Percentiles rank a stretch among this genome's conserved stretches.
phyloP scores from a whole-genome alignment of 2,797 vertebrate species.

The Cephalopachus bancanus region DNA sequence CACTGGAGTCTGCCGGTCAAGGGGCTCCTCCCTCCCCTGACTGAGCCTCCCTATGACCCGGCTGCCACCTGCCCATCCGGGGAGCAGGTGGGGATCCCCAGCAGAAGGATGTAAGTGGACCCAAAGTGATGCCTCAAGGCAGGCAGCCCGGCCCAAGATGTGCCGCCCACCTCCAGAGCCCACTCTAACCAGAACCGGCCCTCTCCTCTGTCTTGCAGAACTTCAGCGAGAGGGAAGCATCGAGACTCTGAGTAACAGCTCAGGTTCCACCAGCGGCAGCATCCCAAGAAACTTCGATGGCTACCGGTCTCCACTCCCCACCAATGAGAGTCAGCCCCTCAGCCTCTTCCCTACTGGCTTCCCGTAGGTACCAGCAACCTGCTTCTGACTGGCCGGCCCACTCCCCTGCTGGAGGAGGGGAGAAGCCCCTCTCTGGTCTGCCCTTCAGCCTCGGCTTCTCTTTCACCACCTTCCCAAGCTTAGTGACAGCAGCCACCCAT shows the following conservation, averaged over 20 bases:
- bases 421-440: background rate
- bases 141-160: background rate
- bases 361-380: conserved; percentile 88
- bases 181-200: conserved; percentile 73
- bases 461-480: conserved; percentile 77
- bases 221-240: conserved; percentile 99
- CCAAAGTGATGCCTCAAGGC: background rate
- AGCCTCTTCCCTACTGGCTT: conserved; percentile 97
- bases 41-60: background rate
- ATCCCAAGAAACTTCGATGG: conserved; percentile 98
- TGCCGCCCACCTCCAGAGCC: too few relatives aligned
- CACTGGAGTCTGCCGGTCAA: background rate
- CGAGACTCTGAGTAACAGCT: conserved; percentile 99
- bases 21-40: background rate
- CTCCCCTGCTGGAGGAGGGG: conserved; percentile 43
- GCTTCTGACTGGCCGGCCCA: conserved; percentile 49
- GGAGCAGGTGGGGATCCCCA: background rate
- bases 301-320: conserved; percentile 97
- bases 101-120: background rate
- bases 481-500: conserved; percentile 61
- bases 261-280: conserved; percentile 98
- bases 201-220: conserved; percentile 90
- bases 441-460: conserved; percentile 67
- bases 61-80: conserved; percentile 29
- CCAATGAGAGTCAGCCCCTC: conserved; percentile 98